phyloP scores from a whole-genome alignment of 2,113 vertebrate species.

The Suricata suricatta region DNA sequence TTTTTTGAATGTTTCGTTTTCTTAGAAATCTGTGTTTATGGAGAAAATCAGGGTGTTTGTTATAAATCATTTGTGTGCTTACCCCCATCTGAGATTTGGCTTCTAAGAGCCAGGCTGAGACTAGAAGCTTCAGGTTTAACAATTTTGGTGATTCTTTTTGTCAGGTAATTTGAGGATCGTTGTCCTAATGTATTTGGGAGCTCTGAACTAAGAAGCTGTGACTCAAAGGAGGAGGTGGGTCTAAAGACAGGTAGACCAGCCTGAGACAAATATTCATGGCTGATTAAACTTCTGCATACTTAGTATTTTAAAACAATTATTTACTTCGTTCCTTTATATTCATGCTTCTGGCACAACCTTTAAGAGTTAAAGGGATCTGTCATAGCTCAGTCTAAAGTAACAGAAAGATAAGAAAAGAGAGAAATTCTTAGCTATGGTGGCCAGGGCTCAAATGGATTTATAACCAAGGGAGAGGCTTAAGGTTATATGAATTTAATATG shows the following conservation, averaged over 20 bases:
- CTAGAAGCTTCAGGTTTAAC: not conserved
- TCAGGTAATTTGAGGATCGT: not conserved
- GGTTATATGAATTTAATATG: conserved; percentile 79
- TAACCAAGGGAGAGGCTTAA: conserved; percentile 71
- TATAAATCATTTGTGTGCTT: not conserved
- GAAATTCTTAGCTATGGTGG: conserved; percentile 36
- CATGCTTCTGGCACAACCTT: not conserved
- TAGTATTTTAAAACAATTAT: not conserved
- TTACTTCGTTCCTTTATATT: not conserved
- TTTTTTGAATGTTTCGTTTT: not conserved
- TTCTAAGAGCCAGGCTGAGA: conserved; percentile 12
- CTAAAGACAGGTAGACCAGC: not conserved
- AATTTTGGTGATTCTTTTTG: not conserved
- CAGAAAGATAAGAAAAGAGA: conserved; percentile 37
- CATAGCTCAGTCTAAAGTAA: conserved; percentile 44
- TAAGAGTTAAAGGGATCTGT: conserved; percentile 40
- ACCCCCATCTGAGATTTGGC: not conserved
- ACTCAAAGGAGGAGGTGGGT: not conserved
- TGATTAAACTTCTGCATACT: not conserved
- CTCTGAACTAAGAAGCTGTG: not conserved
- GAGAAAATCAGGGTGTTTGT: not conserved
- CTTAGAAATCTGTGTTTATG: not conserved
- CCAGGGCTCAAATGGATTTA: conserved; percentile 28
- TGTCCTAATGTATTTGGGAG: not conserved
- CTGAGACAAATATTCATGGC: not conserved